Base-by-base conservation (phyloP, 2,113 vertebrate genomes). In the Xiphorhynchus elegans region DNA sequence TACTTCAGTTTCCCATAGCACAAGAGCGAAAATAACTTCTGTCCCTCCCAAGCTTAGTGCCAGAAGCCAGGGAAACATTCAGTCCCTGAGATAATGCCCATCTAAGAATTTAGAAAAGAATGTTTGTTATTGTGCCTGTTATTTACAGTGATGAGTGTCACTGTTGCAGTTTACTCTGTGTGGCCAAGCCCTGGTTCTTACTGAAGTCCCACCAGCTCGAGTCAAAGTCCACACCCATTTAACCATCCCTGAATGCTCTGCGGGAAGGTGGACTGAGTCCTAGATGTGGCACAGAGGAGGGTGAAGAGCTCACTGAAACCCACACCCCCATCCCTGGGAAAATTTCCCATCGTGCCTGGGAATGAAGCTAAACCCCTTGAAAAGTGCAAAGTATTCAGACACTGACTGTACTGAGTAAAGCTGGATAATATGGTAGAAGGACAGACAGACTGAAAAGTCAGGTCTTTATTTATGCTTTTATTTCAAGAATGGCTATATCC, bases 361-460 rank as follows among this genome's bases (percentile, higher is more conserved):
- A 17, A 9, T 13, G 64, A 60, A 74, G 35, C 25, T 58, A 66
- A 92, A 89, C 26, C n/a, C 29, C 40, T 67, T 23, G 18, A 49
- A 44, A 83, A 63, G 10, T 24, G 25, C 4, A 1, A 60, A 66
- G 23, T 35, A 37, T 72, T 87, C 55, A 70, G 66, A 62, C 17
- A 40, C 5, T 20, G 40, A 49, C 46, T 46, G 33, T 53, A 26
- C n/a, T n/a, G 49, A 82, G n/a, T 17, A 77, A 83, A n/a, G 72
- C 31, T 44, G 28, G 25, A 49, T 85, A 82, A 58, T 44, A 60
- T 11, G 5, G 10, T 37, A 70, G 68, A 62, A 62, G 70, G 70
- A 62, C 20, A 86, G 50, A 87, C 29, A 69, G 44, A 88, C 17
- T 47, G 46, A 55, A 70, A 95, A 95, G 35, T 37, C 47, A 74